Percentiles rank a stretch among this genome's conserved stretches.
Conservation (phyloP, 2,797 vertebrate species). For the Pangasius krempfi region DNA sequence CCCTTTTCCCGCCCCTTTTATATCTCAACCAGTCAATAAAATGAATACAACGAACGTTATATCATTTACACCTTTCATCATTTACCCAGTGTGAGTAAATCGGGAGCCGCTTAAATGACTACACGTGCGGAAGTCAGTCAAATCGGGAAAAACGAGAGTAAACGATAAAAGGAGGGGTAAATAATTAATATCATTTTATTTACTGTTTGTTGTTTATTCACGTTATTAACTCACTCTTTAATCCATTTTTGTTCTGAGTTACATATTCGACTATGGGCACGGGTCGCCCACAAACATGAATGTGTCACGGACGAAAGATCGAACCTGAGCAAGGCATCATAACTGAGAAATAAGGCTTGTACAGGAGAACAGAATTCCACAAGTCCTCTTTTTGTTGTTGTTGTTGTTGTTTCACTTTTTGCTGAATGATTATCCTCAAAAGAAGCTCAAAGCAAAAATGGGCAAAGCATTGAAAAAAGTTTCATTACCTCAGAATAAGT, state of each 20-base stretch:
- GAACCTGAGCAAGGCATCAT: neutral
- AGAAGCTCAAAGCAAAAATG: neutral
- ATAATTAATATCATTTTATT: neutral
- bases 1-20: neutral
- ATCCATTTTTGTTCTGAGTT: neutral
- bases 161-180: neutral
- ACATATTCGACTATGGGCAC: neutral
- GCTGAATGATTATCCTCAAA: neutral
- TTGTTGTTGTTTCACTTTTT: neutral
- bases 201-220: neutral
- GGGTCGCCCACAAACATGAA: neutral
- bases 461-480: neutral
- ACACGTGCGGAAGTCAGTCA: too few species aligned
- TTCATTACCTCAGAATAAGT: neutral
- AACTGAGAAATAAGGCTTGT: neutral
- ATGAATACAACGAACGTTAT: neutral
- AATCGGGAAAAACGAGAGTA: neutral
- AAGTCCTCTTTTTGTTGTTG: neutral
- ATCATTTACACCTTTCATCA: neutral
- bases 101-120: neutral
- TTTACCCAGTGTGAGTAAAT: neutral
- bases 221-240: neutral
- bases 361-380: neutral
- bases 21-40: neutral
- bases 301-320: neutral